phyloP scores from a whole-genome alignment of 2,113 vertebrate genomes.

The Atractosteus spatula region DNA sequence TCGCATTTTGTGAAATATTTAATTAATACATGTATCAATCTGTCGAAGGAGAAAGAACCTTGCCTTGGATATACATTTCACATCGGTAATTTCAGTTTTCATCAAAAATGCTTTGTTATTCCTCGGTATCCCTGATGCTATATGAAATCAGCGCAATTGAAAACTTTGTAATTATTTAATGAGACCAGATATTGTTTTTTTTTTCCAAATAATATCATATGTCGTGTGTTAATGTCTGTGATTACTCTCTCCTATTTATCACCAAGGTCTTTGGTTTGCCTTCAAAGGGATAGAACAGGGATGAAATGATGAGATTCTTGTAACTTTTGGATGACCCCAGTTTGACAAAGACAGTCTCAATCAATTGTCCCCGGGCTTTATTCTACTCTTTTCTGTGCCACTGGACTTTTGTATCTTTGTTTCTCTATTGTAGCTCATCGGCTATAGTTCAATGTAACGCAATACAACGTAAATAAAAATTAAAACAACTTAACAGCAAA shows the following conservation, averaged over 20 bases:
- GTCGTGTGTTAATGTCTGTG: slow-evolving; percentile 38
- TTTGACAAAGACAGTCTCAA: slow-evolving; percentile 84
- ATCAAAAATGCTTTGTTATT: too few relatives aligned
- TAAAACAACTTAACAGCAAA: neutral
- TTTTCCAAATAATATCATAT: neutral
- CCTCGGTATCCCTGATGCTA: too few relatives aligned
- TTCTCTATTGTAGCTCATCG: slow-evolving; percentile 53
- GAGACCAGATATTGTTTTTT: too few relatives aligned
- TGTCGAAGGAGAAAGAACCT: too few relatives aligned
- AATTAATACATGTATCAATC: too few relatives aligned
- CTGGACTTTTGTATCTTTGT: slow-evolving; percentile 65
- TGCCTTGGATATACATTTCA: too few relatives aligned
- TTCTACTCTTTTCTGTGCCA: slow-evolving; percentile 64
- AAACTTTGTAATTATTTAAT: too few relatives aligned
- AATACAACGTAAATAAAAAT: slow-evolving; percentile 26
- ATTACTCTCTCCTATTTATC: slow-evolving; percentile 45
- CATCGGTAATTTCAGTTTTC: too few relatives aligned
- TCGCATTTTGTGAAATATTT: too few relatives aligned
- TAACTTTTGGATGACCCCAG: slow-evolving; percentile 98
- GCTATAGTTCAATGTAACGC: slow-evolving; percentile 37
- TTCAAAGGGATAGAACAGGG: slow-evolving; percentile 51
- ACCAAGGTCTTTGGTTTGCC: slow-evolving; percentile 46
- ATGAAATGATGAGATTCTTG: slow-evolving; percentile 81
- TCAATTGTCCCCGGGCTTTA: slow-evolving; percentile 73
- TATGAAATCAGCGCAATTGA: too few relatives aligned